phyloP scores from a whole-genome alignment of 1,140 invertebrate genomes.

The Leguminivora glycinivorella region DNA sequence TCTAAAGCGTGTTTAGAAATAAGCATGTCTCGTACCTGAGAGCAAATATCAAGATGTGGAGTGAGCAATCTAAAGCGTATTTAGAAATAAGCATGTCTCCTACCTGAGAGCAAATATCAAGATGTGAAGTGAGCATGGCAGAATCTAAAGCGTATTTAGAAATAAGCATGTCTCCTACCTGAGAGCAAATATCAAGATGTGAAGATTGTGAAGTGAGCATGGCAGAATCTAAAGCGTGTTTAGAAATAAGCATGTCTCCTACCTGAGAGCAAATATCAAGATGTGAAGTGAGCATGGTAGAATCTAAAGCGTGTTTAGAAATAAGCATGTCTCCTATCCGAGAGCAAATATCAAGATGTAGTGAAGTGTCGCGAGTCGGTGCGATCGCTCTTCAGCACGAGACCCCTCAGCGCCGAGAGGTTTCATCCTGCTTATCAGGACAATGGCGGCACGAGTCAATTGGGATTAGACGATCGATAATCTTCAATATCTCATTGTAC shows the following conservation, averaged over 20 bases:
- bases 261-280: too few species aligned
- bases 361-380: slow-evolving; percentile 1
- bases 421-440: slow-evolving; percentile 8
- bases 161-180: too few species aligned
- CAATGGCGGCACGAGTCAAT: slow-evolving; percentile 8
- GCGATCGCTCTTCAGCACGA: slow-evolving; percentile 14
- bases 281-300: neutral
- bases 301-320: neutral
- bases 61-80: too few species aligned
- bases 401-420: slow-evolving; percentile 9
- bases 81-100: too few species aligned
- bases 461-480: slow-evolving; percentile 10
- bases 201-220: neutral
- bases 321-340: neutral
- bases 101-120: too few species aligned
- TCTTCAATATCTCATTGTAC: neutral
- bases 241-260: too few species aligned
- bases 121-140: too few species aligned
- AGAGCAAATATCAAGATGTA: neutral
- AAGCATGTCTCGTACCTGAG: too few species aligned
- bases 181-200: too few species aligned
- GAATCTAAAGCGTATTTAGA: too few species aligned
- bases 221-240: neutral
- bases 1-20: too few species aligned
- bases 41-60: too few species aligned